Evolutionary conservation across 2,113 vertebrate genomes (phyloP).

Genomic region (Phalacrocorax pelagicus): DNA sequence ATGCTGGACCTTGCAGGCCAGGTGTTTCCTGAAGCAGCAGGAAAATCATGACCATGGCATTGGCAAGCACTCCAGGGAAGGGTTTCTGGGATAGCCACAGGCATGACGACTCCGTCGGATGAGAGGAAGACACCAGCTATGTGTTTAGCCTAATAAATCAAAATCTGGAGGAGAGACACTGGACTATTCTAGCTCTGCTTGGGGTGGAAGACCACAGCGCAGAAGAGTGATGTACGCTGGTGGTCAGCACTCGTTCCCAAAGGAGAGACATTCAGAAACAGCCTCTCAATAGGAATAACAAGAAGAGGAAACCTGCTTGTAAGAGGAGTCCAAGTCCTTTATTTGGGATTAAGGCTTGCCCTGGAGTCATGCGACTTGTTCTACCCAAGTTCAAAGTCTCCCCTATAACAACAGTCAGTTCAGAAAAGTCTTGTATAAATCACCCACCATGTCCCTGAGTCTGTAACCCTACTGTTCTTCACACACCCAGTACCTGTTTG

Average conservation of each 20-base stretch:
- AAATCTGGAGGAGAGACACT: background rate
- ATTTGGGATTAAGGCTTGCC: background rate
- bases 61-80: background rate
- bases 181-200: background rate
- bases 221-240: background rate
- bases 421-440: background rate
- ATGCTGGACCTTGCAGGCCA: background rate
- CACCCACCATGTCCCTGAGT: background rate
- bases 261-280: background rate
- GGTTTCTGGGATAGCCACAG: background rate
- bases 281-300: background rate
- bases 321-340: background rate
- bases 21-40: background rate
- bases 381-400: background rate
- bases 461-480: background rate
- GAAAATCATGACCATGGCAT: background rate
- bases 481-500: background rate
- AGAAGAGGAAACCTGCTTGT: background rate
- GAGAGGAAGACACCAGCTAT: background rate
- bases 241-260: background rate
- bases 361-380: background rate
- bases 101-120: rapidly evolving
- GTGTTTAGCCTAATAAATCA: background rate
- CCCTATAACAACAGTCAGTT: background rate
- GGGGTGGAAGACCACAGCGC: background rate